A percentile compares a stretch with the other conserved stretches of the same genome.
Evolutionary conservation across 2,113 vertebrate species (phyloP).

Genomic region (Pachycephala philippinensis): DNA sequence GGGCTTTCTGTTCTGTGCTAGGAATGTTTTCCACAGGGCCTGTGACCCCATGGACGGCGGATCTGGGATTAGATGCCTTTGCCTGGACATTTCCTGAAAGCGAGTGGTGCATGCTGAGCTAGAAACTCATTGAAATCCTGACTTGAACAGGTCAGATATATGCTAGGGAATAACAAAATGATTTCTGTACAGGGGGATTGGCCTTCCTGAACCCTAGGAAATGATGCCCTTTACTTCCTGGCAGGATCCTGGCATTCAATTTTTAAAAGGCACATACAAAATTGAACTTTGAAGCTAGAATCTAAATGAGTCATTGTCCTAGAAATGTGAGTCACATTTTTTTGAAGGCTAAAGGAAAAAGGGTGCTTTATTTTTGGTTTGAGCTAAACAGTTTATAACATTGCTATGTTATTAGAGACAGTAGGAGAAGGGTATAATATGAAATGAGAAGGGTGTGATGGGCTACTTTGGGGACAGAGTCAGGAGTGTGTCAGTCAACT

Average conservation of each 20-base stretch:
- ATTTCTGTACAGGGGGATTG: not conserved
- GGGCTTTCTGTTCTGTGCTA: not conserved
- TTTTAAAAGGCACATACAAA: not conserved
- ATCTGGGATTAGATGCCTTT: not conserved
- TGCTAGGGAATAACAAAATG: not conserved
- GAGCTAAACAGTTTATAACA: not conserved
- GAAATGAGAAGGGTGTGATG: not conserved
- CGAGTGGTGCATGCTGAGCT: not conserved
- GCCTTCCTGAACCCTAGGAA: not conserved
- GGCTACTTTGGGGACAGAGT: not conserved
- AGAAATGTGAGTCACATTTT: not conserved
- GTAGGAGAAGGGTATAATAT: not conserved
- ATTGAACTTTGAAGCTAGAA: not conserved
- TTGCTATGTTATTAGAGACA: not conserved
- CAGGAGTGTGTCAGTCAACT: not conserved
- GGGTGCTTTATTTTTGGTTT: not conserved
- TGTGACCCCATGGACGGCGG: not conserved
- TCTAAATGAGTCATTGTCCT: not conserved
- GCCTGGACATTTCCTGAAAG: not conserved
- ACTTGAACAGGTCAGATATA: not conserved
- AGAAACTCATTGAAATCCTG: not conserved
- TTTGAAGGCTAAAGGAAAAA: not conserved
- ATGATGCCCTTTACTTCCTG: not conserved
- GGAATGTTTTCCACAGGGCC: not conserved
- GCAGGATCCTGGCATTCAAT: not conserved